phyloP scores from a whole-genome alignment of 2,113 vertebrate species.

The Pantherophis guttatus region DNA sequence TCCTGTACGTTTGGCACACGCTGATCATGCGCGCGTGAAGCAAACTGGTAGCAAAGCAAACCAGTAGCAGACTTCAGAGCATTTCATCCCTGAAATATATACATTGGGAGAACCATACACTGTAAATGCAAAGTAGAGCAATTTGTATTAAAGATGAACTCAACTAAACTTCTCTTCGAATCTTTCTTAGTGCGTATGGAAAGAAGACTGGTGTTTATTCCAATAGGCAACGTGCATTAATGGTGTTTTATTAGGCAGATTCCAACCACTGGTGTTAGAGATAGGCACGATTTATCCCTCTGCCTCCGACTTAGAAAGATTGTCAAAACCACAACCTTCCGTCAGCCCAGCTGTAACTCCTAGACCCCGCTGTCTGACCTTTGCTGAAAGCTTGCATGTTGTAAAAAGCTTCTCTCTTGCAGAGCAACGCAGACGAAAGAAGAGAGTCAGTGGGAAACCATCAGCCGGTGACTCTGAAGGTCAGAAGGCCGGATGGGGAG shows the following conservation, averaged over 20 bases:
- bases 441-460: background rate
- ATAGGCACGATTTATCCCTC: background rate
- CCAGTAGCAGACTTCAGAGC: no score
- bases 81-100: no score
- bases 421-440: no score
- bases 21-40: no score
- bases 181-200: background rate
- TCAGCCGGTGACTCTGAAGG: background rate
- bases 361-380: background rate
- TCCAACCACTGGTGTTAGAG: background rate
- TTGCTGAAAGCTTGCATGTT: background rate
- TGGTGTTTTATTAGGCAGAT: background rate
- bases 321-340: background rate
- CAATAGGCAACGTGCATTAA: background rate
- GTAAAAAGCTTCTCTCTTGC: background rate
- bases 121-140: background rate
- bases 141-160: background rate
- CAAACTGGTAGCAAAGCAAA: no score
- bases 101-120: background rate
- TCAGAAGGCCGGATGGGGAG: background rate
- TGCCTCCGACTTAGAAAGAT: constrained; percentile 1
- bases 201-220: background rate
- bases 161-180: background rate
- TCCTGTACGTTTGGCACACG: no score
- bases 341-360: background rate